Percentiles rank a stretch among this genome's conserved stretches.
These are phyloP conservation scores for Psix sp. DNA, from an alignment of 1,140 invertebrate genomes.

Conservation along the genomic window DNA sequence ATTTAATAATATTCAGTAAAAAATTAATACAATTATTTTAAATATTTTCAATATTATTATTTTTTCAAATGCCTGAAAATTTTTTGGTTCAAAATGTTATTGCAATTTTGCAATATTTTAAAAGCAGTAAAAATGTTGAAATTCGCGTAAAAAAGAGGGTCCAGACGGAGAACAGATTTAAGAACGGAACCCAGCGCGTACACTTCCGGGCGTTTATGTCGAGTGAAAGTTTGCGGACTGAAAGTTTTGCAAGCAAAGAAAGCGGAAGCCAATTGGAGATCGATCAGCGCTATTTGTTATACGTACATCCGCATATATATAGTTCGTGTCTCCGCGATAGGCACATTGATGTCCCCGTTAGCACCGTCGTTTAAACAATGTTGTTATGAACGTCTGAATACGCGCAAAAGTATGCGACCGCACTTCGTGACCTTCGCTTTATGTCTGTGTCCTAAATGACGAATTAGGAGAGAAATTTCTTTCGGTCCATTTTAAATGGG, in stretches of 20 bases:
- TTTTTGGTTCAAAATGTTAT: too few relatives aligned
- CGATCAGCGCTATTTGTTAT: conserved; percentile 30
- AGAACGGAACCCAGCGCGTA: not conserved
- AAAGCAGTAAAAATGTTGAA: too few relatives aligned
- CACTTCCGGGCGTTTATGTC: conserved; percentile 29
- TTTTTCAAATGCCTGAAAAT: too few relatives aligned
- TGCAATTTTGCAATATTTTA: too few relatives aligned
- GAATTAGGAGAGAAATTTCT: conserved; percentile 3
- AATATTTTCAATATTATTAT: too few relatives aligned
- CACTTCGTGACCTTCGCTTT: conserved; percentile 16
- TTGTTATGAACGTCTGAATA: conserved; percentile 1
- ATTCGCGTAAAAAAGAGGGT: too few relatives aligned
- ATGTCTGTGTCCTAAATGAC: not conserved
- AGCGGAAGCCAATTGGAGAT: conserved; percentile 46
- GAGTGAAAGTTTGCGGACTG: conserved; percentile 41
- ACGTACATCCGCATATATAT: conserved; percentile 14
- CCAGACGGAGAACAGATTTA: too few relatives aligned
- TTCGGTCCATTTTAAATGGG: conserved; percentile 14
- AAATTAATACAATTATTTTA: too few relatives aligned
- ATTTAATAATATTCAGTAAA: too few relatives aligned
- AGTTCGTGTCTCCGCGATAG: conserved; percentile 14
- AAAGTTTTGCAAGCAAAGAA: conserved; percentile 43
- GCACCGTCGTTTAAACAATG: conserved; percentile 18
- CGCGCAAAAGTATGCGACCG: conserved; percentile 1
- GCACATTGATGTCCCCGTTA: conserved; percentile 14